Evolutionary conservation across 2,113 vertebrate genomes (phyloP).

Genomic region (Siniperca chuatsi): DNA sequence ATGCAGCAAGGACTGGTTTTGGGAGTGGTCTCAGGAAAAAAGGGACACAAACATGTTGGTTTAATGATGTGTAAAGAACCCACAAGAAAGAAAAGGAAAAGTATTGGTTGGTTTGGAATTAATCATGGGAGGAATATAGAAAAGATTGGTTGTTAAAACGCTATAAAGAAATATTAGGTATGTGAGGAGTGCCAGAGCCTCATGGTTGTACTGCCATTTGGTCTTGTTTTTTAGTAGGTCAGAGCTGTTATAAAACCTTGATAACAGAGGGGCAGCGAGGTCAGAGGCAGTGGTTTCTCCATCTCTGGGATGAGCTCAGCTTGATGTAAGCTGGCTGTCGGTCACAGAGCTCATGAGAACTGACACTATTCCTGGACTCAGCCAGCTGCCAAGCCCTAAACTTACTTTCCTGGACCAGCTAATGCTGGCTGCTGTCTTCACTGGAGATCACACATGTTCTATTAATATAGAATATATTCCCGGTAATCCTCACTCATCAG

Average conservation of each 20-base stretch:
- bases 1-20: background rate
- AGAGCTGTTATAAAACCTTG: constrained; percentile 12
- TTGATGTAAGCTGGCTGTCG: constrained; percentile 20
- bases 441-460: constrained; percentile 43
- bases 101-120: background rate
- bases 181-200: background rate
- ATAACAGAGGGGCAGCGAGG: constrained; percentile 30
- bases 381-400: constrained; percentile 61
- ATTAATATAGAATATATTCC: constrained; percentile 53
- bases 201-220: background rate
- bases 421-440: constrained; percentile 32
- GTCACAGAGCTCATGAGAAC: constrained; percentile 47
- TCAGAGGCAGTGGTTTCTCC: constrained; percentile 35
- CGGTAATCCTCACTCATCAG: constrained; percentile 19
- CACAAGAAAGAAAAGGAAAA: background rate
- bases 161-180: background rate
- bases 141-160: background rate
- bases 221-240: background rate
- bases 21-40: background rate
- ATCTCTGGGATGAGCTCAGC: background rate
- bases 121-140: background rate
- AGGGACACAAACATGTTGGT: background rate
- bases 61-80: background rate
- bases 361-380: constrained; percentile 51
- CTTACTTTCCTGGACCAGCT: constrained; percentile 36